phyloP scores from a whole-genome alignment of 2,797 vertebrate species.

The Schizothorax lantsangensis region DNA sequence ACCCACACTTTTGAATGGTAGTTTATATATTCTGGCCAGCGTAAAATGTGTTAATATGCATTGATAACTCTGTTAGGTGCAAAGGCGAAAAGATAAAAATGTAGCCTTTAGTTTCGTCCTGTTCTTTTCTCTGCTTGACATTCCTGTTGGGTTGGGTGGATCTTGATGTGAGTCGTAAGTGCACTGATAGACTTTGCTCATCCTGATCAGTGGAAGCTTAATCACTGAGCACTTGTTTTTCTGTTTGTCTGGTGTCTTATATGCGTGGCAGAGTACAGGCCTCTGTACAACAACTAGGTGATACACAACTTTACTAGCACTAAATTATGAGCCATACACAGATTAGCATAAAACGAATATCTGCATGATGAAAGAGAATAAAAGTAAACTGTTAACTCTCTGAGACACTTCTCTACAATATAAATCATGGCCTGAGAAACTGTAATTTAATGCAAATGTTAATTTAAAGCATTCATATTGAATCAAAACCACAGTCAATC shows the following conservation, averaged over 20 bases:
- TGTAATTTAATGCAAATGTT: background rate
- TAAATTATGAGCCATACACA: background rate
- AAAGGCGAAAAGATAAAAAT: conserved; percentile 51
- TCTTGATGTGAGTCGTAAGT: conserved; percentile 50
- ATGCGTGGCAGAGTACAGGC: conserved; percentile 18
- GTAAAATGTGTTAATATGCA: background rate
- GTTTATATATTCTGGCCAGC: background rate
- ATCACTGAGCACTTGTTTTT: conserved; percentile 51
- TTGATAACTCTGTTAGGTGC: background rate
- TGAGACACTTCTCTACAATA: background rate
- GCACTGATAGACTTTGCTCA: conserved; percentile 73
- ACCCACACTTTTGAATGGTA: background rate
- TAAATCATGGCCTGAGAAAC: background rate
- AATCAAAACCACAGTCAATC: background rate
- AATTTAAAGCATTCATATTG: background rate
- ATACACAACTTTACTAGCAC: background rate
- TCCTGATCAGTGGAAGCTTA: conserved; percentile 63
- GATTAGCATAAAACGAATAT: background rate
- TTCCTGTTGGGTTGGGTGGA: background rate
- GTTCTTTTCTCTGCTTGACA: conserved; percentile 58
- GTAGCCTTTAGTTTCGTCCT: conserved; percentile 47
- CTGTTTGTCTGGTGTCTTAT: conserved; percentile 39
- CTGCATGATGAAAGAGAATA: background rate
- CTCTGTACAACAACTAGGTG: background rate
- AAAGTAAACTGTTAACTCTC: background rate